Base-by-base conservation (phyloP, 2,113 vertebrate species). In the Columba janthina region DNA sequence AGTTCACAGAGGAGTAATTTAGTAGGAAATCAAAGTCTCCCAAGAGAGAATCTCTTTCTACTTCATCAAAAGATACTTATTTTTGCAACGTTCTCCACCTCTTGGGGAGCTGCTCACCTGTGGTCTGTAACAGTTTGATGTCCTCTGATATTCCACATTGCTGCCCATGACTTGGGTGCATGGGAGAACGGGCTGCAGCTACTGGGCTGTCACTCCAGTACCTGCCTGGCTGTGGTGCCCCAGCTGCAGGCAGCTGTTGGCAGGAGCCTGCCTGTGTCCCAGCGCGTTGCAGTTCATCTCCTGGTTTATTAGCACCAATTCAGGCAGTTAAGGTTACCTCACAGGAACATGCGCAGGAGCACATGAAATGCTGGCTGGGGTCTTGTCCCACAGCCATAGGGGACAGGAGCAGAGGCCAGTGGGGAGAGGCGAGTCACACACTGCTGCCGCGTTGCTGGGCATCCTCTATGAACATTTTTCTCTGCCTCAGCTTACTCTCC, bases 341-440 rank as follows among this genome's bases (percentile, higher is more conserved):
- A 15, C 0, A 0, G 53, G 16, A 72, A 20, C 0, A 0, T 56
- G 50, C 50, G 51, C 56, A 19, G 53, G 42, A 82, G 54, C 56
- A 73, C 54, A 18, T 26, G 65, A 40, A 81, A 69, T 14, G 20
- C 56, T 50, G 70, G 40, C 10, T 19, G 50, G 42, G 25, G 15
- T 67, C 66, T 74, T 3, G 3, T 64, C 53, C 51, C 69, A 66
- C 1, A 5, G 25, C 79, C 64, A 57, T 1, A 3, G 40, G 40
- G 20, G 40, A 40, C 40, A 72, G 62, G 22, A 80, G 58, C 36
- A 46, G 28, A n/a, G n/a, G 58, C 13, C 38, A 57, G 46, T 3
- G 2, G 42, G 54, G 32, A 62, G 31, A 40, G 28, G 34, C 8
- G 34, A 32, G 50, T 7, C 0, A 0, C 8, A 13, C 2, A 1